Evolutionary conservation across 2,888 invertebrate species (phyloP).

Genomic region (Cephus nigrinus): DNA sequence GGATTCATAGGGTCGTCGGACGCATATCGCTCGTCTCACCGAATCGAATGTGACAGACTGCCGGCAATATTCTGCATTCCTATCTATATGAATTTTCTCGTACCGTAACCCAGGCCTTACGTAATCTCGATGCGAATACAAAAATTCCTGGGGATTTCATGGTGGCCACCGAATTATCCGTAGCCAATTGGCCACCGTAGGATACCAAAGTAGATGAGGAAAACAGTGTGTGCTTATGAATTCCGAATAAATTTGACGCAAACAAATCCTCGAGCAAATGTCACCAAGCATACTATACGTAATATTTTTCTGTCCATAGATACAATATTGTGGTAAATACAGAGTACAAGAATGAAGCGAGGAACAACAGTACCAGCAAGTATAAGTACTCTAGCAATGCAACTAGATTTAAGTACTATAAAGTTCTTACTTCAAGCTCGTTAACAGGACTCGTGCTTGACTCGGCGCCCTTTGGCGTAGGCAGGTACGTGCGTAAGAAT

Average conservation of each 20-base stretch:
- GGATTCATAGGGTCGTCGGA: slow-evolving; percentile 33
- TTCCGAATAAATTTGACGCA: neutral
- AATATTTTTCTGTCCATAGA: neutral
- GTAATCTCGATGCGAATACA: neutral
- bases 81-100: slow-evolving; percentile 19
- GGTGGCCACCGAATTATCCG: neutral
- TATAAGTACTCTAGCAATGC: neutral
- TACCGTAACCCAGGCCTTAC: neutral
- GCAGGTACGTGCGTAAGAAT: neutral
- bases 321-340: neutral
- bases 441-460: neutral
- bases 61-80: slow-evolving; percentile 25
- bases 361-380: neutral
- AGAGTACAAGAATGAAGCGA: neutral
- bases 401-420: neutral
- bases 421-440: neutral
- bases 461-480: neutral
- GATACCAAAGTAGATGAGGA: neutral
- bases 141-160: neutral
- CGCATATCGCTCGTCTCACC: slow-evolving; percentile 36
- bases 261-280: neutral
- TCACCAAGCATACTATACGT: neutral
- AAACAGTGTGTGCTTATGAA: neutral
- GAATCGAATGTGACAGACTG: slow-evolving; percentile 26
- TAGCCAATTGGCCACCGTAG: neutral